Percentiles rank a stretch among this genome's conserved stretches.
phyloP scores from a whole-genome alignment of 2,888 invertebrate genomes.

The Andrena trimmerana region DNA sequence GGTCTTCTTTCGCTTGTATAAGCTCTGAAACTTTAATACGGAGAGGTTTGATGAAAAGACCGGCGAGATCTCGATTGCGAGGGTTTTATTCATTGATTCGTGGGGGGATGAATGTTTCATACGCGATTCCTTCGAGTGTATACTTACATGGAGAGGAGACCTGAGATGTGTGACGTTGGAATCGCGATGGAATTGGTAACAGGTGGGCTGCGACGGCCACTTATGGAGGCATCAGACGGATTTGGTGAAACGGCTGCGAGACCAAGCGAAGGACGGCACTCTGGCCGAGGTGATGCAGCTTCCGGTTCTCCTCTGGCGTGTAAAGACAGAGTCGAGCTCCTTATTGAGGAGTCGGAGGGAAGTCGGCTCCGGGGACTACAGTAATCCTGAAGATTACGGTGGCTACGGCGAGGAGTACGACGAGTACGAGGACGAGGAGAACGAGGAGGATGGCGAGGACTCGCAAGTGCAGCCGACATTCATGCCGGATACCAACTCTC shows the following conservation, averaged over 20 bases:
- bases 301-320: constrained; percentile 91
- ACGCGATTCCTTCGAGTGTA: too few species aligned
- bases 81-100: too few species aligned
- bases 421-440: constrained; percentile 82
- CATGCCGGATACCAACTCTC: constrained; percentile 63
- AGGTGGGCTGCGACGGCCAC: constrained; percentile 92
- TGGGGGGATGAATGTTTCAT: too few species aligned
- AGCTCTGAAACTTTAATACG: too few species aligned
- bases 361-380: constrained; percentile 82
- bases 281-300: constrained; percentile 89
- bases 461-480: constrained; percentile 73
- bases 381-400: constrained; percentile 78
- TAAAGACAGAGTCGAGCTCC: constrained; percentile 80
- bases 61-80: too few species aligned
- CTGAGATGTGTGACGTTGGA: not conserved
- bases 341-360: constrained; percentile 81
- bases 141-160: not conserved
- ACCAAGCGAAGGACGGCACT: constrained; percentile 90
- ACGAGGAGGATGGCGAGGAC: constrained; percentile 80
- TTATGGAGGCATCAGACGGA: constrained; percentile 89
- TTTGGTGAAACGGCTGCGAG: constrained; percentile 89
- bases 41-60: too few species aligned
- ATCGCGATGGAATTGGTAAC: constrained; percentile 67
- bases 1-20: too few species aligned
- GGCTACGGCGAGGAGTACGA: constrained; percentile 80